These are phyloP conservation scores for Saguinus midas DNA, from an alignment of 2,113 vertebrate genomes.

Conservation along the genomic window DNA sequence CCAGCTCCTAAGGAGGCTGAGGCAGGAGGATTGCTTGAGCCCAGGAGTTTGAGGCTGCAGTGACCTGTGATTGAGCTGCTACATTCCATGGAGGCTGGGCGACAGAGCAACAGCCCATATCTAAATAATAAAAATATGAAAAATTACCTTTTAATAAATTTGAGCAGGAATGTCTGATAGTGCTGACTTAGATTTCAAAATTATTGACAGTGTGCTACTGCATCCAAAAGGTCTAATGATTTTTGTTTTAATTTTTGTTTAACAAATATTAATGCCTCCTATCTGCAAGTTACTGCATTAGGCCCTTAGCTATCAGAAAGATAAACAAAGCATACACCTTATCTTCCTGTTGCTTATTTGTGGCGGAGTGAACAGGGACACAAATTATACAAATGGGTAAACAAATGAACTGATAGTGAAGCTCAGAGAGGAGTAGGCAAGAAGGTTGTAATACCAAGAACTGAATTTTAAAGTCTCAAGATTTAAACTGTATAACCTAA, in stretches of 20 bases:
- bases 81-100: background rate
- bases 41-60: background rate
- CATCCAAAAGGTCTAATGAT: background rate
- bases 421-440: background rate
- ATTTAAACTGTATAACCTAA: background rate
- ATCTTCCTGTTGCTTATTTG: background rate
- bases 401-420: background rate
- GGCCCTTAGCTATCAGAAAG: background rate
- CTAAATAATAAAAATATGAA: background rate
- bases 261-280: background rate
- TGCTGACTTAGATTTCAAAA: background rate
- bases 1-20: background rate
- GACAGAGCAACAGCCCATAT: background rate
- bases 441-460: background rate
- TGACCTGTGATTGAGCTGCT: background rate
- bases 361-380: background rate
- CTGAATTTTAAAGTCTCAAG: background rate
- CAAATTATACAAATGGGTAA: background rate
- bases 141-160: constrained; percentile 20
- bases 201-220: background rate
- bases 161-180: background rate
- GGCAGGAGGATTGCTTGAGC: background rate
- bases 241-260: background rate
- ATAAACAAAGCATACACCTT: background rate
- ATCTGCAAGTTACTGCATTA: background rate